Evolutionary conservation across 1,140 invertebrate species (phyloP).

Genomic region (Nylanderia fulva): DNA sequence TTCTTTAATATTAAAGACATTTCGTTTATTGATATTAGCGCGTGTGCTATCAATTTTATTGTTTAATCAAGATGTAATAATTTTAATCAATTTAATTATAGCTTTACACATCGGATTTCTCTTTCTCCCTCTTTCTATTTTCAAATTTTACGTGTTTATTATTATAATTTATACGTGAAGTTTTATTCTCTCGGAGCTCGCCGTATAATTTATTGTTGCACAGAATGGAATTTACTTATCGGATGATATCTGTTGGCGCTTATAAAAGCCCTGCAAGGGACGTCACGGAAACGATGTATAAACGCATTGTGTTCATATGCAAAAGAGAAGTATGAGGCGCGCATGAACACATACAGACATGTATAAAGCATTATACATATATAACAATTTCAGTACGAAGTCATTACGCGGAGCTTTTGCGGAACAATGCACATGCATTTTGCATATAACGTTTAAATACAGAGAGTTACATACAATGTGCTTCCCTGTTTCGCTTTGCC

Average conservation of each 20-base stretch:
- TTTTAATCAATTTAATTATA: background rate
- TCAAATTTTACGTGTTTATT: background rate
- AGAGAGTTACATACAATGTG: conserved; percentile 29
- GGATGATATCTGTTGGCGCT: conserved; percentile 2
- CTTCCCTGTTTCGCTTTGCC: conserved; percentile 8
- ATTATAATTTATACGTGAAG: conserved; percentile 1
- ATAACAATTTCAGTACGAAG: background rate
- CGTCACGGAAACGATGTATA: conserved; percentile 33
- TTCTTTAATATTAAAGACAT: too few relatives aligned
- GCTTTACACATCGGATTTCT: background rate
- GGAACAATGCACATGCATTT: conserved; percentile 13
- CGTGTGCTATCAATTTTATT: too few relatives aligned
- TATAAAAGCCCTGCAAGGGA: conserved; percentile 22
- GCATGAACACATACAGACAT: too few relatives aligned
- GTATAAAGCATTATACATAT: background rate
- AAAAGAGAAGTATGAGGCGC: too few relatives aligned
- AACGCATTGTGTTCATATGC: background rate
- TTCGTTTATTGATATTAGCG: too few relatives aligned
- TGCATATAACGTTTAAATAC: conserved; percentile 33
- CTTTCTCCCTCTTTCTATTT: background rate
- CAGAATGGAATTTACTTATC: conserved; percentile 27
- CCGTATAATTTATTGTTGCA: background rate
- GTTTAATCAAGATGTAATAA: too few relatives aligned
- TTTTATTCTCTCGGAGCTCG: background rate
- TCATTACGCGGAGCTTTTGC: conserved; percentile 8